phyloP scores from a whole-genome alignment of 2,797 vertebrate species.

The Lophura swinhoii region DNA sequence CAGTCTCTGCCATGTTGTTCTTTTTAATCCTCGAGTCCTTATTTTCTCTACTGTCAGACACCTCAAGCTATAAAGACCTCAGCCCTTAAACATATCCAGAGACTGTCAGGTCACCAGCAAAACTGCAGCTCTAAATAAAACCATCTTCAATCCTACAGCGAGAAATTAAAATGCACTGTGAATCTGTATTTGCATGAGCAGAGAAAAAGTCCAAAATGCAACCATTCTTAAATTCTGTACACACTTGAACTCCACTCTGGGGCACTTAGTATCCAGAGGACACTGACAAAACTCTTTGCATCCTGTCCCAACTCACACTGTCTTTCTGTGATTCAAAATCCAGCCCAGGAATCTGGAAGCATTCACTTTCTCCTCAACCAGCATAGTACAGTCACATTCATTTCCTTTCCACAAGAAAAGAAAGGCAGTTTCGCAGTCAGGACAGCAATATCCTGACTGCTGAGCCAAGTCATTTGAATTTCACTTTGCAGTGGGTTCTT shows the following conservation, averaged over 20 bases:
- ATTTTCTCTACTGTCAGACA: conserved; percentile 8
- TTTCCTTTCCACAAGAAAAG: neutral
- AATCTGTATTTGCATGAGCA: neutral
- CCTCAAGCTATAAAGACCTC: neutral
- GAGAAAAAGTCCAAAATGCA: neutral
- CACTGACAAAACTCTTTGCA: neutral
- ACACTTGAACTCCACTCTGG: neutral
- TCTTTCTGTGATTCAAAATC: neutral
- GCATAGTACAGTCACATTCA: neutral
- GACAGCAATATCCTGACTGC: neutral
- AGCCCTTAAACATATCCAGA: neutral
- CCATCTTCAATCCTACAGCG: neutral
- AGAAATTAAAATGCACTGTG: neutral
- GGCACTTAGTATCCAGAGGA: neutral
- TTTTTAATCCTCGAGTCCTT: neutral
- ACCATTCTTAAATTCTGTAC: neutral
- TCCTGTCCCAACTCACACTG: neutral
- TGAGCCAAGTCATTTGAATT: neutral
- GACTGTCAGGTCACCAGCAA: neutral
- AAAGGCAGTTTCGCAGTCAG: neutral
- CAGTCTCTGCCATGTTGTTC: conserved; percentile 36
- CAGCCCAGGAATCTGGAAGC: neutral
- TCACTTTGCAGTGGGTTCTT: neutral
- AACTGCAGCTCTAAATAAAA: neutral
- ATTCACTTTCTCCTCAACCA: neutral